phyloP scores from a whole-genome alignment of 2,888 invertebrate species.

The Pseudococcus longispinus region DNA sequence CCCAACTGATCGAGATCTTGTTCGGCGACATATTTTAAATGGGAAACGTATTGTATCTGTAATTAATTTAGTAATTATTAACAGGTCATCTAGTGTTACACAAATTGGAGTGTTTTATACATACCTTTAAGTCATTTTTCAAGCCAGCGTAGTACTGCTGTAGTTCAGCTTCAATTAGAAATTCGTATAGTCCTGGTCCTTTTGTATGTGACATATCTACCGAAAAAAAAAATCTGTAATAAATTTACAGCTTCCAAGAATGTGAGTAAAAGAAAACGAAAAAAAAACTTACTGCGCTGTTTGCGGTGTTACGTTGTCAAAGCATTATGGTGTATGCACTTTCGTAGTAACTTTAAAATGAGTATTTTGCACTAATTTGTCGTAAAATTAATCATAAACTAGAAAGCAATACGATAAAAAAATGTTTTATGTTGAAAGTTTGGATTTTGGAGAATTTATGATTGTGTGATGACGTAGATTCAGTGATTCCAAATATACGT shows the following conservation, averaged over 20 bases:
- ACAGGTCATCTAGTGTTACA: background rate
- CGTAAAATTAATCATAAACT: background rate
- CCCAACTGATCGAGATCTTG: slow-evolving; percentile 91
- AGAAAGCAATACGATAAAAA: background rate
- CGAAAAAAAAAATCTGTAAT: background rate
- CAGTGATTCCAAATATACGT: background rate
- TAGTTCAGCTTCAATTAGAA: slow-evolving; percentile 91
- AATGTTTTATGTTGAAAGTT: background rate
- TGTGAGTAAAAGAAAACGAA: background rate
- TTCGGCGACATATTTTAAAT: slow-evolving; percentile 92
- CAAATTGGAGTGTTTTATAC: background rate
- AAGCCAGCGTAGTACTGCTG: slow-evolving; percentile 83
- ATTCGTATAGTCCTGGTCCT: slow-evolving; percentile 81
- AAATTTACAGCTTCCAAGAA: background rate
- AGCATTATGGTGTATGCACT: background rate
- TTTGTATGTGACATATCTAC: slow-evolving; percentile 54
- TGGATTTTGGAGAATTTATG: background rate
- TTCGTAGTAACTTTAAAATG: background rate
- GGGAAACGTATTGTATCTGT: slow-evolving; percentile 82
- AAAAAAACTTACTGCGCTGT: background rate
- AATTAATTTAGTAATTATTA: slow-evolving; percentile 51
- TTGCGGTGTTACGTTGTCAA: background rate
- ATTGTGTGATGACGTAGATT: background rate
- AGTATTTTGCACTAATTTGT: background rate
- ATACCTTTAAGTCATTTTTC: slow-evolving; percentile 83